Percentiles rank a stretch among this genome's conserved stretches.
Conservation (phyloP, 1,140 invertebrate genomes). For the Magallana gigas region DNA sequence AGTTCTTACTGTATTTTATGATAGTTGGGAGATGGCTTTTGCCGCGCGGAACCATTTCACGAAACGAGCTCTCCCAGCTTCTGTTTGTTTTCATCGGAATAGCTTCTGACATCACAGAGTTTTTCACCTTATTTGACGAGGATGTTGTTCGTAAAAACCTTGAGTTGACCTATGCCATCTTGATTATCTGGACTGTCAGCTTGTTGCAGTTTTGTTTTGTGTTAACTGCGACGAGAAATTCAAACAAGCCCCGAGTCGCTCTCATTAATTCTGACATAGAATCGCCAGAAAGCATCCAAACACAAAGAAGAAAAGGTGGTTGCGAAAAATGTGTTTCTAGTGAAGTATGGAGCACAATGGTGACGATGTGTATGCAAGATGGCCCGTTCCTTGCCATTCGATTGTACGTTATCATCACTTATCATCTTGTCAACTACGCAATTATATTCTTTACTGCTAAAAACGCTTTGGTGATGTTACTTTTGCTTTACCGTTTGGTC, state of each 20-base stretch:
- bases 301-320: neutral
- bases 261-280: neutral
- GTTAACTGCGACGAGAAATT: slow-evolving; percentile 65
- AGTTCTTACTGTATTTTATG: slow-evolving; percentile 89
- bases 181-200: slow-evolving; percentile 85
- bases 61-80: slow-evolving; percentile 95
- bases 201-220: slow-evolving; percentile 84
- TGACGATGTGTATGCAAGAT: slow-evolving; percentile 82
- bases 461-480: slow-evolving; percentile 89
- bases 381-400: slow-evolving; percentile 91
- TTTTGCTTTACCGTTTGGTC: slow-evolving; percentile 77
- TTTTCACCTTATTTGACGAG: slow-evolving; percentile 91
- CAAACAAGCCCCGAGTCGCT: slow-evolving; percentile 56
- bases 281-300: neutral
- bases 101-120: slow-evolving; percentile 96
- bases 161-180: slow-evolving; percentile 65
- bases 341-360: slow-evolving; percentile 87
- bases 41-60: slow-evolving; percentile 92
- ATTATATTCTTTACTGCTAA: slow-evolving; percentile 95
- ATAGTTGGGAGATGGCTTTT: slow-evolving; percentile 93
- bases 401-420: slow-evolving; percentile 89
- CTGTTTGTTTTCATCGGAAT: slow-evolving; percentile 88
- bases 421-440: slow-evolving; percentile 92
- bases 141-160: slow-evolving; percentile 61
- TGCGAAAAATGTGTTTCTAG: slow-evolving; percentile 74